These are phyloP conservation scores for Cyanoramphus novaezelandiae DNA, from an alignment of 2,113 vertebrate species.

Conservation along the genomic window DNA sequence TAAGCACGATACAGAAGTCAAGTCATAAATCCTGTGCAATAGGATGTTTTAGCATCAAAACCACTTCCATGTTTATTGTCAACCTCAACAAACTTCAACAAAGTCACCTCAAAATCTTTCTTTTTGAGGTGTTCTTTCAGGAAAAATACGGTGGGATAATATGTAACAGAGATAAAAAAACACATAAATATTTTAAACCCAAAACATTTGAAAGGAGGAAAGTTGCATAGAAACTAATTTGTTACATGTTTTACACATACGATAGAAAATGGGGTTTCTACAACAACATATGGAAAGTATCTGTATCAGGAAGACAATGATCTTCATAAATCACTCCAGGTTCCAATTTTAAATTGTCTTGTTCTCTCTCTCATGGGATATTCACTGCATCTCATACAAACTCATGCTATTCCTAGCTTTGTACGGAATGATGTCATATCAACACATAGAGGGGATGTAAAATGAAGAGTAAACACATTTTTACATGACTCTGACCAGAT, in stretches of 20 bases:
- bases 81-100: not conserved
- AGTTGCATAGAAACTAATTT: constrained; percentile 75
- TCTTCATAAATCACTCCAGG: constrained; percentile 82
- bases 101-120: constrained; percentile 45
- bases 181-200: constrained; percentile 61
- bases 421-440: constrained; percentile 74
- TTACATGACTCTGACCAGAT: constrained; percentile 40
- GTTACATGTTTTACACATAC: constrained; percentile 77
- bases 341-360: constrained; percentile 77
- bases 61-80: constrained; percentile 18
- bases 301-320: constrained; percentile 79
- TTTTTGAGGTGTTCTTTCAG: constrained; percentile 22
- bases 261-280: constrained; percentile 71
- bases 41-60: constrained; percentile 36
- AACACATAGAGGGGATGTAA: constrained; percentile 27
- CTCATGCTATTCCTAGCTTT: constrained; percentile 70
- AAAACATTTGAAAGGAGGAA: constrained; percentile 66
- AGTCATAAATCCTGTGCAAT: constrained; percentile 65
- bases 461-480: constrained; percentile 41
- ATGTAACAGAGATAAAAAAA: constrained; percentile 56
- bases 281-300: constrained; percentile 82
- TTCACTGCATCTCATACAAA: constrained; percentile 70
- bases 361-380: constrained; percentile 75
- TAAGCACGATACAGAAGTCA: constrained; percentile 69
- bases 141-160: constrained; percentile 25